A percentile compares a stretch with the other conserved stretches of the same genome.
phyloP scores from a whole-genome alignment of 2,797 vertebrate species.

The Clarias fuscus region DNA sequence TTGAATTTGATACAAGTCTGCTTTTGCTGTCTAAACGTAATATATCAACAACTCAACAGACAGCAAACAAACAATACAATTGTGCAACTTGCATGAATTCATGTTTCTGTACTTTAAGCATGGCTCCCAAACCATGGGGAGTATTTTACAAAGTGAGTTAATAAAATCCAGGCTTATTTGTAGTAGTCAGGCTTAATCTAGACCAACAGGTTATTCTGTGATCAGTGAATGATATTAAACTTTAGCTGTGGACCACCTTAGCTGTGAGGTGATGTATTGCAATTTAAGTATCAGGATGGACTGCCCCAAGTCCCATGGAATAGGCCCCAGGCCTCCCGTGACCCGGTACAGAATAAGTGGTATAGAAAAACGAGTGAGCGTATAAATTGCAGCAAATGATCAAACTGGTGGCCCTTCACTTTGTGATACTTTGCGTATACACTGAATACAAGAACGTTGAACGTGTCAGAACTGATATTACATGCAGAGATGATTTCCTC shows the following conservation, averaged over 20 bases:
- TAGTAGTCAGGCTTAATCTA: background rate
- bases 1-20: background rate
- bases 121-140: constrained; percentile 16
- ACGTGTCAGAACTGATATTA: no score
- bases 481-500: no score
- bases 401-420: no score
- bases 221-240: no score
- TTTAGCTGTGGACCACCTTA: background rate
- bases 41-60: background rate
- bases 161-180: background rate
- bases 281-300: background rate
- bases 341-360: no score
- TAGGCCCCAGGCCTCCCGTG: no score
- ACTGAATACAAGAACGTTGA: no score
- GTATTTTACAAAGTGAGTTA: constrained; percentile 10
- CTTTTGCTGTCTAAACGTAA: background rate
- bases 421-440: no score
- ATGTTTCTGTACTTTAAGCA: constrained; percentile 36
- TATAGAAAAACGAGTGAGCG: no score
- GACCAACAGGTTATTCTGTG: background rate
- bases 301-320: background rate
- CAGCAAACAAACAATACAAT: background rate
- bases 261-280: background rate
- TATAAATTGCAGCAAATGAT: no score
- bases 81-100: constrained; percentile 28